phyloP scores from a whole-genome alignment of 2,888 invertebrate genomes.

The Heliothis peltigera region DNA sequence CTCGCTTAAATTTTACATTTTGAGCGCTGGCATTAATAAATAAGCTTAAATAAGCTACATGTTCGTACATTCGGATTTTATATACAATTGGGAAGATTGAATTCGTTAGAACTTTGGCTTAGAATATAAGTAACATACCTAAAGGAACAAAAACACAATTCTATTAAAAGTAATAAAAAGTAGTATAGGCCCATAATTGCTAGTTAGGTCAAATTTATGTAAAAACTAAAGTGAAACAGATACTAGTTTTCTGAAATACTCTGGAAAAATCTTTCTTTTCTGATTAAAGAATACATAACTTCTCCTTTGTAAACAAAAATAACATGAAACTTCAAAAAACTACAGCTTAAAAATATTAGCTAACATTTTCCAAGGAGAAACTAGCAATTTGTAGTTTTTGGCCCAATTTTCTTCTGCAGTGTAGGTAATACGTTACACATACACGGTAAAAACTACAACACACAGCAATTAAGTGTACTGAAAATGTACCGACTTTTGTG shows the following conservation, averaged over 20 bases:
- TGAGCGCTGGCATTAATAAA: too few species aligned
- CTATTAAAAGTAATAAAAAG: slow-evolving; percentile 7
- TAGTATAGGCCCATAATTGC: slow-evolving; percentile 24
- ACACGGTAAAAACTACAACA: slow-evolving; percentile 6
- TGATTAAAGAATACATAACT: neutral
- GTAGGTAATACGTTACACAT: slow-evolving; percentile 14
- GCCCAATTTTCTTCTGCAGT: slow-evolving; percentile 2
- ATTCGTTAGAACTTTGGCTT: neutral
- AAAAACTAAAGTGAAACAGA: too few species aligned
- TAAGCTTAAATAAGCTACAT: too few species aligned
- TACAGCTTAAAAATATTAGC: neutral
- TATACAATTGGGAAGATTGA: neutral
- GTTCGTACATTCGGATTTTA: neutral
- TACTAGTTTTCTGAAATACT: neutral
- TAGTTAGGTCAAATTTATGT: slow-evolving; percentile 10
- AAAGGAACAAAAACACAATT: slow-evolving; percentile 20
- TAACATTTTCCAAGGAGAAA: slow-evolving; percentile 14
- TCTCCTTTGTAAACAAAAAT: neutral
- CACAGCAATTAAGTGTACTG: slow-evolving; percentile 2
- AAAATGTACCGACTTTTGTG: neutral
- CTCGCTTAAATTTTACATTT: neutral
- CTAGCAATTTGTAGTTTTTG: slow-evolving; percentile 2
- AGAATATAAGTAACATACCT: slow-evolving; percentile 25
- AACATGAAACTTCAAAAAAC: slow-evolving; percentile 5
- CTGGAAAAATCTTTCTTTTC: neutral